Base-by-base conservation (phyloP, 2,888 invertebrate genomes). In the Drosophila atripex region DNA sequence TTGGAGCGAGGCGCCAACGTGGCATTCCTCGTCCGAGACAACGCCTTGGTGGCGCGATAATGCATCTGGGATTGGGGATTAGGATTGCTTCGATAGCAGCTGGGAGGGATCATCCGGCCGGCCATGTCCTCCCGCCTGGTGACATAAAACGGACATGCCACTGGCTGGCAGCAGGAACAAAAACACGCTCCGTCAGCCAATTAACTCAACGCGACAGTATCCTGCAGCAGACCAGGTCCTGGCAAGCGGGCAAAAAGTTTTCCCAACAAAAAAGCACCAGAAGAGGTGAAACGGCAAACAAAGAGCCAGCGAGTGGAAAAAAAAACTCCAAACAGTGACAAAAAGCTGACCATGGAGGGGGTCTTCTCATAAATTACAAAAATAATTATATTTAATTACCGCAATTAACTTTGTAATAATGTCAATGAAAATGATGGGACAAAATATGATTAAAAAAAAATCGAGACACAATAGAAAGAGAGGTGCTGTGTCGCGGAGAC, bases 371-470 rank as follows among this genome's bases (percentile, higher is more conserved):
- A 88, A 86, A 86, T 88, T 80, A 86, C 88, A 83, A 76, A 69
- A 75, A 79, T 78, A 86, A 84, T 86, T 86, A 85, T 75, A 78
- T 78, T 85, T 86, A 86, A 86, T 86, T 76, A 80, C 83, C 51
- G 70, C 86, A 87, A 86, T 86, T 86, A 80, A 76, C 85, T 86
- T 73, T 82, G 85, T 86, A 80, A 86, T 86, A 85, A 85, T 85
- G 86, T 85, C 84, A 85, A 85, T 84, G 82, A 75, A 82, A 84
- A 86, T 74, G 82, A 85, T 85, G 84, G 85, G 87, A 86, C 78
- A 72, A 80, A 85, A 85, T 73, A 74, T 78, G 80, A 82, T 82
- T 76, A 87, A 72, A 80, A 78, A 71, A 60, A 66, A 16, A 60
- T 49, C 49, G 43, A 61, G 41, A 77, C 64, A 65, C 70, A 74